Base-by-base conservation (phyloP, 2,888 invertebrate species). In the Microplitis deprimator region DNA sequence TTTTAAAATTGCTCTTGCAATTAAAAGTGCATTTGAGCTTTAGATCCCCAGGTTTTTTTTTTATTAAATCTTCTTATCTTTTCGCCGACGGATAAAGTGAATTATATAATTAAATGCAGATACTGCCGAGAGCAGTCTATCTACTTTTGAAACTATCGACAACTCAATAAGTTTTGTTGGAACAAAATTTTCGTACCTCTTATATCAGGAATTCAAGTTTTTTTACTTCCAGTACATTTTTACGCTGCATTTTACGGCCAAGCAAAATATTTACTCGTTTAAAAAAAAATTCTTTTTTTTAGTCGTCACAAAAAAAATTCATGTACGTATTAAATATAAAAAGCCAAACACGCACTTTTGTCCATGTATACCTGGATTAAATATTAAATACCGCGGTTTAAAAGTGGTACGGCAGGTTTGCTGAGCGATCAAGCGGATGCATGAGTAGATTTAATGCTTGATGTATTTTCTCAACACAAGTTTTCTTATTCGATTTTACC, bases 11-110 rank as follows among this genome's bases (percentile, higher is more conserved):
- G 50, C 76, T 65, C 72, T 65, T 71, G 81, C 81, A 81, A 83
- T 85, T 84, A 83, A 83, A 83, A 83, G 79, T 77, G 77, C 81
- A 84, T 83, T 83, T 81, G 75, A 68, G 29, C 77, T 73, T 38
- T 67, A 50, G 29, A 38, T n/a, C 67, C 38, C 78, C 78, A 4
- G 29, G 3, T 80, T 78, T 41, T 16, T 68, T 59, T 68, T 16
- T 65, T 41, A 50, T 39, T 76, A 77, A 75, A 75, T 59, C 50
- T 40, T 39, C 29, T 4, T 68, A 59, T 64, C 8, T 72, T 20
- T 10, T 50, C 67, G 16, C 10, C 13, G 67, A 6, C 29, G 20
- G 39, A 7, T 20, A 6, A 38, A n/a, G 39, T 38, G 13, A 67
- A n/a, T 20, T 39, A 20, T 5, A n/a, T n/a, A 10, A 38, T 38